phyloP scores from a whole-genome alignment of 2,797 vertebrate genomes.

The Paramormyrops hopkinsi region DNA sequence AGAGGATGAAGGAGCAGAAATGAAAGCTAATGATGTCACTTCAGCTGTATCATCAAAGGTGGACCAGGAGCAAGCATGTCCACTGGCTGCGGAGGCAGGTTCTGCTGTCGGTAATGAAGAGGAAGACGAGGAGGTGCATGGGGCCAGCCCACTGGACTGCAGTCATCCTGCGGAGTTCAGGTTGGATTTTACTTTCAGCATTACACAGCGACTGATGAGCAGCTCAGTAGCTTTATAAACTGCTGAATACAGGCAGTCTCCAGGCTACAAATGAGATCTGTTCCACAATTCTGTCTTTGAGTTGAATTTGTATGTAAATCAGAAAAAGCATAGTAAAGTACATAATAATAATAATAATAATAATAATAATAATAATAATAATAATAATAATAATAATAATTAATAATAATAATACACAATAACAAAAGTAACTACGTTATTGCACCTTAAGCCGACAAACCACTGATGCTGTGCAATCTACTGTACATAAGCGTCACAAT shows the following conservation, averaged over 20 bases:
- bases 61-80: not conserved
- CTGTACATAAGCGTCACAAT: no score
- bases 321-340: not conserved
- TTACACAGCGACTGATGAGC: not conserved
- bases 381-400: not conserved
- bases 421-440: not conserved
- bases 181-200: slow-evolving; percentile 45
- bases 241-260: not conserved
- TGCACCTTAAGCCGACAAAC: not conserved
- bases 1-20: slow-evolving; percentile 49
- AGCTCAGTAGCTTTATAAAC: not conserved
- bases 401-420: not conserved
- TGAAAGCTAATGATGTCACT: slow-evolving; percentile 48
- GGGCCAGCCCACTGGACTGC: slow-evolving; percentile 60
- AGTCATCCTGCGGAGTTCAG: slow-evolving; percentile 87
- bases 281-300: not conserved
- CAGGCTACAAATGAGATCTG: not conserved
- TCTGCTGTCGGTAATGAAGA: slow-evolving; percentile 17
- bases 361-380: no score
- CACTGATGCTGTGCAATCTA: not conserved
- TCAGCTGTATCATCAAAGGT: slow-evolving; percentile 32
- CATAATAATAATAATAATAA: not conserved
- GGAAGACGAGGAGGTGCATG: slow-evolving; percentile 60
- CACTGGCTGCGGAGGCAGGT: slow-evolving; percentile 19
- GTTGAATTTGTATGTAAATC: not conserved